Conservation (phyloP, 2,797 vertebrate species). For the Crocodylus rhombifer region DNA sequence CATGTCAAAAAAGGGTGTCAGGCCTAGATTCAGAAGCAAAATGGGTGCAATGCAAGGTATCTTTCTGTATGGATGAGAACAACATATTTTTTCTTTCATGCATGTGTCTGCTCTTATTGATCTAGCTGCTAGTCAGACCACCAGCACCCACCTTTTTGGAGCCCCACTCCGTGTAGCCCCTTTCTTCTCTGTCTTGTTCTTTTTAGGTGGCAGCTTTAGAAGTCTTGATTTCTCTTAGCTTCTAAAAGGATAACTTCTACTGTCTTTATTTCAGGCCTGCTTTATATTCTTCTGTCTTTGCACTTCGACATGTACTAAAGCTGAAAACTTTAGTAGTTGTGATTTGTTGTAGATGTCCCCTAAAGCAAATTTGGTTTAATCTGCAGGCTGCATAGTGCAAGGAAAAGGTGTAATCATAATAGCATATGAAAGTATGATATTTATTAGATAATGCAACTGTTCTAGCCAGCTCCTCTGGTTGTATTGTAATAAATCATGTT, state of each 20-base stretch:
- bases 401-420: background rate
- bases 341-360: conserved; percentile 18
- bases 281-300: background rate
- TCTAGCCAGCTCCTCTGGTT: background rate
- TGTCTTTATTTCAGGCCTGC: background rate
- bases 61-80: background rate
- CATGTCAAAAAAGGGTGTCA: background rate
- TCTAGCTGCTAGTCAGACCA: background rate
- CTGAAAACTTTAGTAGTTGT: background rate
- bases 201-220: background rate
- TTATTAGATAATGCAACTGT: conserved; percentile 52
- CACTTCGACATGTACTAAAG: background rate
- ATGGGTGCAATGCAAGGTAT: background rate
- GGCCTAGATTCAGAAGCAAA: background rate
- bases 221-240: background rate
- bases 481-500: conserved; percentile 45
- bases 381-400: conserved; percentile 10
- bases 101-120: background rate
- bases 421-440: background rate
- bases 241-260: background rate
- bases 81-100: background rate
- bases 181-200: background rate
- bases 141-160: background rate
- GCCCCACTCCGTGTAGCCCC: fast-evolving
- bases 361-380: background rate